A percentile compares a stretch with the other conserved stretches of the same genome.
Evolutionary conservation across 2,797 vertebrate genomes (phyloP).

Genomic region (Ceryle rudis): DNA sequence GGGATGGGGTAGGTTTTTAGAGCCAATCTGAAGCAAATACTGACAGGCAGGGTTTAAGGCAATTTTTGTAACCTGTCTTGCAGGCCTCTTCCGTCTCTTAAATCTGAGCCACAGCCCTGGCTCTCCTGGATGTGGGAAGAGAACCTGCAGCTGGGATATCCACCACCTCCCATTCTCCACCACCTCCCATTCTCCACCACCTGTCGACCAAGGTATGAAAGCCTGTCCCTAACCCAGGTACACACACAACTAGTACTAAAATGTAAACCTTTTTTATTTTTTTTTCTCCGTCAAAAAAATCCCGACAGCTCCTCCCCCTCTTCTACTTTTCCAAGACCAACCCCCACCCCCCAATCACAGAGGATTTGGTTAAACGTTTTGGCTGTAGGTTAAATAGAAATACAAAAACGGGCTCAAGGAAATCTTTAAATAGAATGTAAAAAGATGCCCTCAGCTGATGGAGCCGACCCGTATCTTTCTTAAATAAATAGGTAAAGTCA

Average conservation of each 20-base stretch:
- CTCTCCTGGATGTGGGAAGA: background rate
- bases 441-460: background rate
- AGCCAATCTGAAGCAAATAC: background rate
- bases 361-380: background rate
- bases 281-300: background rate
- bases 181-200: too few relatives aligned
- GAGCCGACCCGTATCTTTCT: background rate
- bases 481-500: constrained; percentile 46
- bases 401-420: background rate
- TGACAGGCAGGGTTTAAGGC: background rate
- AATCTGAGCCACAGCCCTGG: accelerated
- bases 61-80: background rate
- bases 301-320: accelerated
- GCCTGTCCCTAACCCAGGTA: background rate
- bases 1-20: background rate
- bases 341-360: background rate
- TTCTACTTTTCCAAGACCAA: background rate
- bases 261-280: constrained; percentile 2
- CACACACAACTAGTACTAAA: background rate
- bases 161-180: background rate
- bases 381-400: background rate
- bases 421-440: background rate
- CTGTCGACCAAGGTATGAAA: background rate
- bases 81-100: background rate
- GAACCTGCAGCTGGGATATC: background rate